Percentiles rank a stretch among this genome's conserved stretches.
Evolutionary conservation across 2,888 invertebrate genomes (phyloP).

Genomic region (Lingula anatina): DNA sequence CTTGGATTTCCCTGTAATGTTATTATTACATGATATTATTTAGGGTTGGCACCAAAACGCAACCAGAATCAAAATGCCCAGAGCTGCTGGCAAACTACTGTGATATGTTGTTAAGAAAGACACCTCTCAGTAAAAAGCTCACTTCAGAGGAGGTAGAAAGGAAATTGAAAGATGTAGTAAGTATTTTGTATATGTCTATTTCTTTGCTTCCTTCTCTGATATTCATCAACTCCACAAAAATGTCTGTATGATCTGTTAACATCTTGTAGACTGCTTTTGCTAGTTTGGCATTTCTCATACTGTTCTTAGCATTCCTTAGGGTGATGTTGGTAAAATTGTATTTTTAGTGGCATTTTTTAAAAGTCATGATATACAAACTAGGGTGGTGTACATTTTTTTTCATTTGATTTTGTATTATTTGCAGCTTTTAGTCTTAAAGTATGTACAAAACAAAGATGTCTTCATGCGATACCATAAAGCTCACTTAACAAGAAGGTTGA

Average conservation of each 20-base stretch:
- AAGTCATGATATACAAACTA: no score
- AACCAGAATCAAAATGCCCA: slow-evolving; percentile 95
- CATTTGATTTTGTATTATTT: slow-evolving; percentile 12
- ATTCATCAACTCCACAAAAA: no score
- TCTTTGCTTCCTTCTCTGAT: not conserved
- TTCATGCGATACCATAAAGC: slow-evolving; percentile 99
- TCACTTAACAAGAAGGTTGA: slow-evolving; percentile 89
- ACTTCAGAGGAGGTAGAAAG: slow-evolving; percentile 96
- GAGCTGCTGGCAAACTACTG: slow-evolving; percentile 98
- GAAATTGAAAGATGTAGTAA: slow-evolving; percentile 81
- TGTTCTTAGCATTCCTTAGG: no score
- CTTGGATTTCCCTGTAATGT: not conserved
- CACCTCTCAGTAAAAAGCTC: slow-evolving; percentile 90
- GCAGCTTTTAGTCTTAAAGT: slow-evolving; percentile 87
- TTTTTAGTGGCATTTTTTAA: no score
- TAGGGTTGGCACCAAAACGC: slow-evolving; percentile 49
- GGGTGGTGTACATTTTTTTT: no score
- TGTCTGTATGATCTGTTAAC: no score
- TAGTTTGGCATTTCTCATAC: no score
- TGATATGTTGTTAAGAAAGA: slow-evolving; percentile 96
- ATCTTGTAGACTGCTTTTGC: no score
- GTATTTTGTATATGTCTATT: slow-evolving; percentile 26
- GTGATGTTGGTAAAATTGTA: no score
- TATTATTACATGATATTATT: slow-evolving; percentile 2
- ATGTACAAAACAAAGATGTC: slow-evolving; percentile 98